Evolutionary conservation across 2,797 vertebrate genomes (phyloP).

Genomic region (Rhadinocentrus ornatus): DNA sequence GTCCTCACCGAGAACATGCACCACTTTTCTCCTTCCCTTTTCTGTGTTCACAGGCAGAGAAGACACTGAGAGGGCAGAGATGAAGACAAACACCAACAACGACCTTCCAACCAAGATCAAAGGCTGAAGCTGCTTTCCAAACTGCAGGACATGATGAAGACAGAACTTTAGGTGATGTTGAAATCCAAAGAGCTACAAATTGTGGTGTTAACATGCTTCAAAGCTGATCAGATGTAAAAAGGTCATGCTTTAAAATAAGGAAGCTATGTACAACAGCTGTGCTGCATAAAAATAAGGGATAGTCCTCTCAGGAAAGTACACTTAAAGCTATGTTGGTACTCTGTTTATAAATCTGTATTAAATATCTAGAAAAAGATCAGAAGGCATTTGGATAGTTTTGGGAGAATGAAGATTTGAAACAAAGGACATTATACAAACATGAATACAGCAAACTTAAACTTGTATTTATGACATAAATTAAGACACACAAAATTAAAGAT

Average conservation of each 20-base stretch:
- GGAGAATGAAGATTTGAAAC: background rate
- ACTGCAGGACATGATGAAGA: slow-evolving; percentile 53
- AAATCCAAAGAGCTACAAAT: background rate
- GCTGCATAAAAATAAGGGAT: slow-evolving; percentile 29
- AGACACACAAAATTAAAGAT: background rate
- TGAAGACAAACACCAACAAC: slow-evolving; percentile 59
- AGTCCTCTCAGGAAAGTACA: slow-evolving; percentile 13
- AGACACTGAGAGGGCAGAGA: slow-evolving; percentile 59
- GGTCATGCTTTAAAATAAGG: slow-evolving; percentile 1
- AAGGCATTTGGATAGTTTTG: slow-evolving; percentile 11
- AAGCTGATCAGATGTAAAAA: background rate
- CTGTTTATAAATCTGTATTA: slow-evolving; percentile 1
- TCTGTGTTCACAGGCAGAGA: slow-evolving; percentile 67
- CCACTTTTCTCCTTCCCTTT: slow-evolving; percentile 88
- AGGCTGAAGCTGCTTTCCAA: slow-evolving; percentile 42
- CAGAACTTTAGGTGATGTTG: background rate
- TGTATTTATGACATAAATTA: background rate
- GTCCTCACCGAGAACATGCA: slow-evolving; percentile 91
- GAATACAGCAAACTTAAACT: background rate
- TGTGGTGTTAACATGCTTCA: background rate
- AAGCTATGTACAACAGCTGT: slow-evolving; percentile 2
- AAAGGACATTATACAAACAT: background rate
- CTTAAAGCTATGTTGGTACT: slow-evolving; percentile 28
- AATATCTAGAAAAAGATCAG: slow-evolving; percentile 9
- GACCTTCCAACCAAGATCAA: slow-evolving; percentile 45